Evolutionary conservation across 2,888 invertebrate genomes (phyloP).

Genomic region (Drosophila fungiperda): DNA sequence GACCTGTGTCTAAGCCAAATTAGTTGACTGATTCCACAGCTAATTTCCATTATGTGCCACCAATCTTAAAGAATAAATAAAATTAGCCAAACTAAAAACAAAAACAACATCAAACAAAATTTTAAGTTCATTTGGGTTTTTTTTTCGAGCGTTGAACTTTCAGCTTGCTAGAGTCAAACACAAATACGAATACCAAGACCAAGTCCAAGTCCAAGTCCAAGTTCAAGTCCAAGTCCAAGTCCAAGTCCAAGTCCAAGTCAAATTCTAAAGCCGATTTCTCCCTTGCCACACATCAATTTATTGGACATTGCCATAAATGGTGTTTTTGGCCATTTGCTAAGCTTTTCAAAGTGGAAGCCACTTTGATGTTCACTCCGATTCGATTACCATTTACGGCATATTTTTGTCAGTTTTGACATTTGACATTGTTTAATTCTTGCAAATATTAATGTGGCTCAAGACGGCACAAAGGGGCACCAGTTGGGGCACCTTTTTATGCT

Average conservation of each 20-base stretch:
- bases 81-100: conserved; percentile 1
- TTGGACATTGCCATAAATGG: conserved; percentile 46
- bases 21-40: conserved; percentile 47
- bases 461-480: conserved; percentile 3
- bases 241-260: conserved; percentile 15
- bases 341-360: conserved; percentile 22
- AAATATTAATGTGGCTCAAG: neutral
- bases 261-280: conserved; percentile 42
- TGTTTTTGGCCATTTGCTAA: conserved; percentile 5
- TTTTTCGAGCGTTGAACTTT: conserved; percentile 70
- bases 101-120: conserved; percentile 12
- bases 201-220: conserved; percentile 4
- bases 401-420: conserved; percentile 51
- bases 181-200: conserved; percentile 18
- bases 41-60: conserved; percentile 55
- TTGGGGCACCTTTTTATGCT: conserved; percentile 48
- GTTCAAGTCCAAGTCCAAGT: conserved; percentile 1
- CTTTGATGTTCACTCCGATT: conserved; percentile 25
- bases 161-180: conserved; percentile 52
- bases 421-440: conserved; percentile 50
- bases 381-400: conserved; percentile 49
- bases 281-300: conserved; percentile 58
- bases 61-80: conserved; percentile 15
- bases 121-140: conserved; percentile 29
- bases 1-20: conserved; percentile 51